A percentile compares a stretch with the other conserved stretches of the same genome.
Evolutionary conservation across 2,797 vertebrate species (phyloP).

Genomic region (Garrulus glandarius): DNA sequence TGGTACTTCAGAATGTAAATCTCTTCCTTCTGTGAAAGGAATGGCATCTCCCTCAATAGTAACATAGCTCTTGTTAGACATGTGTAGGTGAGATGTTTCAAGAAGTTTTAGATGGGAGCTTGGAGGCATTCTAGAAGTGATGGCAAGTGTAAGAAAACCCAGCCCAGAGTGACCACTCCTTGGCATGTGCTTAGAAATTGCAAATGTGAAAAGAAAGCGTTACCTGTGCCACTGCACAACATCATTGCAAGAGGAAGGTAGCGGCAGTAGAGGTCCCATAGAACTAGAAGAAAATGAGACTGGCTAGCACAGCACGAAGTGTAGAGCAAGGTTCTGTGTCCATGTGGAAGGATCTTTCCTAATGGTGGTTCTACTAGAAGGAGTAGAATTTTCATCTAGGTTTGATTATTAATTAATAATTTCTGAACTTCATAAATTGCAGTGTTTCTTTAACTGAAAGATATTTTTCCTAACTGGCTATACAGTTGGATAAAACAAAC

Average conservation of each 20-base stretch:
- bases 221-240: neutral
- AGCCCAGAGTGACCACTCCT: neutral
- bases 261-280: neutral
- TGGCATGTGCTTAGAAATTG: neutral
- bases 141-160: neutral
- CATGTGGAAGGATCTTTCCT: neutral
- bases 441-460: neutral
- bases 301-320: neutral
- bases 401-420: neutral
- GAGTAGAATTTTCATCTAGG: neutral
- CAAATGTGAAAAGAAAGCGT: neutral
- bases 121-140: neutral
- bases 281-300: neutral
- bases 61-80: neutral
- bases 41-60: neutral
- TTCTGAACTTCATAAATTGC: neutral
- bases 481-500: neutral
- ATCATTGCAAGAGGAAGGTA: neutral
- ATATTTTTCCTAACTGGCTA: neutral
- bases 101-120: neutral
- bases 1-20: neutral
- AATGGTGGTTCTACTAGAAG: neutral
- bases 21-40: neutral
- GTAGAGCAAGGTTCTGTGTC: neutral
- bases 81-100: neutral